Evolutionary conservation across 2,888 invertebrate species (phyloP).

Genomic region (Aquatica leii): DNA sequence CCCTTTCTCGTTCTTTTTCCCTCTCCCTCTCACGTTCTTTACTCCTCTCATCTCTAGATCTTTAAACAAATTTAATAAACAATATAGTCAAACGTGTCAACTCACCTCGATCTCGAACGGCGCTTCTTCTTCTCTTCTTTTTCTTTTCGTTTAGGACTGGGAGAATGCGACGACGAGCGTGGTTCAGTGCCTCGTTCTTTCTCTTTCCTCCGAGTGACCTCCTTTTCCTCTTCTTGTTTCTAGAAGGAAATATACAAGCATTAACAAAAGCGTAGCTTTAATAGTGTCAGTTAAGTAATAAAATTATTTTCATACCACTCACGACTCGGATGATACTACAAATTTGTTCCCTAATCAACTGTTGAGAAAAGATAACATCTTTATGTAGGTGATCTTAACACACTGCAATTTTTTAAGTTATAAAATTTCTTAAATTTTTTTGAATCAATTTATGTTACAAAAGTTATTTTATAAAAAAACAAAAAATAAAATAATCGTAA

Average conservation of each 20-base stretch:
- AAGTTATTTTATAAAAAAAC: no score
- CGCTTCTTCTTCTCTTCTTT: slow-evolving; percentile 57
- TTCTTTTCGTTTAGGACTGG: slow-evolving; percentile 55
- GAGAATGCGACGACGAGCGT: slow-evolving; percentile 54
- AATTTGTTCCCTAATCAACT: slow-evolving; percentile 35
- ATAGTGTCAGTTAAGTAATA: slow-evolving; percentile 17
- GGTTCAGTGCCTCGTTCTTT: slow-evolving; percentile 63
- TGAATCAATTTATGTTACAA: slow-evolving; percentile 1
- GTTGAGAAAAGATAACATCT: slow-evolving; percentile 29
- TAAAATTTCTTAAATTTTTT: slow-evolving; percentile 14
- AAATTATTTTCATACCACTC: slow-evolving; percentile 36
- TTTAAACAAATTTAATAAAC: slow-evolving; percentile 40
- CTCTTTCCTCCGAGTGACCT: slow-evolving; percentile 73
- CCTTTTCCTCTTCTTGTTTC: slow-evolving; percentile 80
- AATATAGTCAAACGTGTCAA: not conserved
- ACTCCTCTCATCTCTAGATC: slow-evolving; percentile 56
- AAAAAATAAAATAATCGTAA: not conserved
- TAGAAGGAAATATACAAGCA: slow-evolving; percentile 62
- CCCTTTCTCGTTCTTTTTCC: slow-evolving; percentile 57
- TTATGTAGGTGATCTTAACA: slow-evolving; percentile 30
- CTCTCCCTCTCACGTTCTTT: slow-evolving; percentile 56
- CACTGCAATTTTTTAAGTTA: slow-evolving; percentile 31
- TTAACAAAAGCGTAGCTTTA: slow-evolving; percentile 24
- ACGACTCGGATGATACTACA: slow-evolving; percentile 30
- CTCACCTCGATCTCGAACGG: slow-evolving; percentile 55